Base-by-base conservation (phyloP, 2,888 invertebrate species). In the Crossocerus cetratus region DNA sequence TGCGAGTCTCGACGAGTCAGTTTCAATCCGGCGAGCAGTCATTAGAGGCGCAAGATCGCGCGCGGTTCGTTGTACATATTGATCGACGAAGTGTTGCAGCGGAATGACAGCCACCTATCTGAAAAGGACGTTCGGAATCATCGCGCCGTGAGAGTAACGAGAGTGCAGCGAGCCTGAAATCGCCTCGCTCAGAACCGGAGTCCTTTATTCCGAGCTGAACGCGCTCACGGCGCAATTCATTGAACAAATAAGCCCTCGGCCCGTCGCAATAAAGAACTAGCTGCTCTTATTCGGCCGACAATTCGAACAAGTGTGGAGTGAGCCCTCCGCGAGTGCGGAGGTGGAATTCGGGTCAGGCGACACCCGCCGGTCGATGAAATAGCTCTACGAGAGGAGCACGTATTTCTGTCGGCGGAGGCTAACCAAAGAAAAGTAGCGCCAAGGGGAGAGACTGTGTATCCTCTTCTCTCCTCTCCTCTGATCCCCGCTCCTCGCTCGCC, bases 261-360 rank as follows among this genome's bases (percentile, higher is more conserved):
- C 14, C 4, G 14, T 49, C 16, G 49, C 49, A 49, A 49, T 49
- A 49, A 49, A 49, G 49, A 49, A 49, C 57, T 16, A 43, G 32
- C 43, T 16, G 8, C 16, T 59, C 60, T 60, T 60, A 21, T 60
- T 60, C 44, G 44, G 14, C 18, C 21, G 13, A 60, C 22, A 11
- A 60, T 60, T 18, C 11, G 60, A 22, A 21, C 21, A 22, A 60
- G 43, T 32, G 18, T 8, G 44, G 21, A 18, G 59, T n/a, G n/a
- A 59, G 21, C 4, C n/a, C 16, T n/a, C 21, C 22, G 13, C 11
- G 60, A 61, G 8, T 49, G 16, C 54, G 23, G n/a, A 45, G 77
- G 71, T 72, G 75, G 72, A 80, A 81, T 79, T 82, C 77, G 76
- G 81, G 82, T 82, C 81, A 79, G 68, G 73, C 72, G 74, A 76